Evolutionary conservation across 2,888 invertebrate species (phyloP).

Genomic region (Melitaea athalia): DNA sequence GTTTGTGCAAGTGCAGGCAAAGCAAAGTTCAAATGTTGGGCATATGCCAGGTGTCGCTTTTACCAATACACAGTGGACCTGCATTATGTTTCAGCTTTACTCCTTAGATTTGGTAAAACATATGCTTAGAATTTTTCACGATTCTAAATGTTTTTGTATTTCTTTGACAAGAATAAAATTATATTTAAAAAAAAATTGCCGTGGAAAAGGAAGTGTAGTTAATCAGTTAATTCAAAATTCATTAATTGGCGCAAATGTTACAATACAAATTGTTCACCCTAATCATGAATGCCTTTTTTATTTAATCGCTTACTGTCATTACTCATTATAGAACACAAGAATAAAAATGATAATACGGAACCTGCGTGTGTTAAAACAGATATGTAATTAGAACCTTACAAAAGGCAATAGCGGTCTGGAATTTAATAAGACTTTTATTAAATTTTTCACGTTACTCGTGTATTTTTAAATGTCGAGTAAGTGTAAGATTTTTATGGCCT

Average conservation of each 20-base stretch:
- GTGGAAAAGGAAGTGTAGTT: too few species aligned
- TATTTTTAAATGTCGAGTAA: conserved; percentile 7
- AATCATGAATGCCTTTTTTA: too few species aligned
- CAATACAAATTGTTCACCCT: too few species aligned
- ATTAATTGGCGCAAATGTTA: too few species aligned
- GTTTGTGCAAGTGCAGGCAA: neutral
- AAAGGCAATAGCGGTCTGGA: neutral
- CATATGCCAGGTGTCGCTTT: conserved; percentile 8
- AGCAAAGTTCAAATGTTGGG: conserved; percentile 6
- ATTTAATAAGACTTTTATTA: conserved; percentile 23
- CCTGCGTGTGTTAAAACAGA: neutral
- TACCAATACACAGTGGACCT: conserved; percentile 4
- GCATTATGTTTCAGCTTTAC: conserved; percentile 9
- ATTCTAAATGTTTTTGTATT: too few species aligned
- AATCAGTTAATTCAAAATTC: too few species aligned
- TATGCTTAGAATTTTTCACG: neutral
- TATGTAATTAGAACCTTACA: neutral
- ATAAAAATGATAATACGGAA: too few species aligned
- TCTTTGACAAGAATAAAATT: too few species aligned
- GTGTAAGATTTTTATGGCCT: conserved; percentile 12
- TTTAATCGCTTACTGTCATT: too few species aligned
- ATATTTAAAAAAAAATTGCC: too few species aligned
- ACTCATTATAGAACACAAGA: too few species aligned
- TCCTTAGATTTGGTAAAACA: neutral
- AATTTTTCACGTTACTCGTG: conserved; percentile 17